phyloP scores from a whole-genome alignment of 2,113 vertebrate species.

The Corapipo altera region DNA sequence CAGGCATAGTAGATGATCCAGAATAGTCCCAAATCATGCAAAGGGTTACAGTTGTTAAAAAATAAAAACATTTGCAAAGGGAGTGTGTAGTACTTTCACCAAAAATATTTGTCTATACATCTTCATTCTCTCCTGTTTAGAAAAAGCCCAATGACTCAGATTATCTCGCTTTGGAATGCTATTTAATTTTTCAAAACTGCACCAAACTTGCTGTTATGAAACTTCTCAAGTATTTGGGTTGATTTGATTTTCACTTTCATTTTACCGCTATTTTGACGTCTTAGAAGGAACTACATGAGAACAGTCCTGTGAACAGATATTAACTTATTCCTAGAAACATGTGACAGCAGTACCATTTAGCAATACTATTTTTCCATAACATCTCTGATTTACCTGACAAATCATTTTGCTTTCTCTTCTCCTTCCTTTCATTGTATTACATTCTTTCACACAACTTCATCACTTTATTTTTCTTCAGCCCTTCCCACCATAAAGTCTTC shows the following conservation, averaged over 20 bases:
- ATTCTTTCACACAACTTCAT: background rate
- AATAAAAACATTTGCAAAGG: background rate
- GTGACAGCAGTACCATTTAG: background rate
- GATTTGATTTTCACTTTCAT: background rate
- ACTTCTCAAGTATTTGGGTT: background rate
- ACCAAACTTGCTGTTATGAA: background rate
- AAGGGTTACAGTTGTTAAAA: background rate
- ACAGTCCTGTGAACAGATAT: background rate
- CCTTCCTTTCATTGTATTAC: background rate
- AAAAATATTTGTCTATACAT: background rate
- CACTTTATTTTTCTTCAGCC: background rate
- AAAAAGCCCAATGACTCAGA: conserved; percentile 16
- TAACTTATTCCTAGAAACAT: background rate
- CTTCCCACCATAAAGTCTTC: background rate
- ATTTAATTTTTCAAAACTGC: background rate
- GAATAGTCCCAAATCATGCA: background rate
- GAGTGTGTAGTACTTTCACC: background rate
- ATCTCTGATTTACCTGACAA: background rate
- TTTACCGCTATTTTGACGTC: background rate
- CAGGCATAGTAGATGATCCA: background rate
- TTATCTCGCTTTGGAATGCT: background rate
- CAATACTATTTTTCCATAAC: background rate
- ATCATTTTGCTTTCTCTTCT: background rate
- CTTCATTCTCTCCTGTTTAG: conserved; percentile 5
- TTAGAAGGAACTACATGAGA: background rate